These are phyloP conservation scores for Pseudococcus longispinus DNA, from an alignment of 2,888 invertebrate species.

Conservation along the genomic window DNA sequence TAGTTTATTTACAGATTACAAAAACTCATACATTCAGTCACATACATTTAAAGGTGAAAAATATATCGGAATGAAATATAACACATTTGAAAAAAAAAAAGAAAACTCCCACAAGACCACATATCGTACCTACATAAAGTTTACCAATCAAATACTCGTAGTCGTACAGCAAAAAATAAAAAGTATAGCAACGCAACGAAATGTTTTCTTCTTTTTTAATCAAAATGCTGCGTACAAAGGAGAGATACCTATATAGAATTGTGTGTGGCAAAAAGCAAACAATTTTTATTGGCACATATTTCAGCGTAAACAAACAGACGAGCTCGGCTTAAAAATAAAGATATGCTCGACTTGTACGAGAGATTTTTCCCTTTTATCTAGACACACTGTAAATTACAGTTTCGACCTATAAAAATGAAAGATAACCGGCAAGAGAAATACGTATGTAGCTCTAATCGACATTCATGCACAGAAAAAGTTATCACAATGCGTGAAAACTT, in stretches of 20 bases:
- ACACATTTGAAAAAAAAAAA: not conserved
- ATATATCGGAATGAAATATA: too few species aligned
- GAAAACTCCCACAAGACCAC: not conserved
- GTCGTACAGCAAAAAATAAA: not conserved
- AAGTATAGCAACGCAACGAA: not conserved
- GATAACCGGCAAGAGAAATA: not conserved
- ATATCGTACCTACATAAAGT: not conserved
- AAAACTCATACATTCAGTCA: too few species aligned
- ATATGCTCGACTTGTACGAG: not conserved
- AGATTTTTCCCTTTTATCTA: constrained; percentile 6
- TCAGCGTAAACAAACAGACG: constrained; percentile 31
- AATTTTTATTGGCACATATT: constrained; percentile 45
- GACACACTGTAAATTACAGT: constrained; percentile 32
- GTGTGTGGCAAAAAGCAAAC: constrained; percentile 11
- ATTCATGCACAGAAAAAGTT: not conserved
- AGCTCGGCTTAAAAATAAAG: constrained; percentile 7
- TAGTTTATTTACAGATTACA: too few species aligned
- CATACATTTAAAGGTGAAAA: too few species aligned
- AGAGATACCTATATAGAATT: not conserved
- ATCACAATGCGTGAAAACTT: not conserved
- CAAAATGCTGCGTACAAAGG: constrained; percentile 17
- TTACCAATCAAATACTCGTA: not conserved
- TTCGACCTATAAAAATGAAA: constrained; percentile 10
- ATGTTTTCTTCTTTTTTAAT: constrained; percentile 22
- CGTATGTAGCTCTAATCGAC: not conserved